These are phyloP conservation scores for Stigmatopora argus DNA, from an alignment of 2,113 vertebrate genomes.

Conservation along the genomic window DNA sequence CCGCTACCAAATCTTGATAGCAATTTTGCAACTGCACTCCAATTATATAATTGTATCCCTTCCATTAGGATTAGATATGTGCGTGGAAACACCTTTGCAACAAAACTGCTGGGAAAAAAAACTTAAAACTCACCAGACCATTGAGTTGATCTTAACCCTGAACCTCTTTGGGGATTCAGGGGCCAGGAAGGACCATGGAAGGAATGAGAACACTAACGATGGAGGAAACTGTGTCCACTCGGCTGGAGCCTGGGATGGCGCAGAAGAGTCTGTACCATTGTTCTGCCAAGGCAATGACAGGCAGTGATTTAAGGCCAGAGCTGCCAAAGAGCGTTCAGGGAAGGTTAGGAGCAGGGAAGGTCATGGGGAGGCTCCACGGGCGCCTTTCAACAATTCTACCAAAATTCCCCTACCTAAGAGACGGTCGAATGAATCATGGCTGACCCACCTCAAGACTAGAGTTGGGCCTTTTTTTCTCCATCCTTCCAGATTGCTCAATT, in stretches of 20 bases:
- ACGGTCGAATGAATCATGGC: conserved; percentile 70
- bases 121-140: conserved; percentile 31
- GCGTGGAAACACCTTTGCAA: neutral
- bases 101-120: neutral
- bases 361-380: conserved; percentile 68
- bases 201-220: conserved; percentile 65
- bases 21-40: neutral
- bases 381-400: conserved; percentile 64
- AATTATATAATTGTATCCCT: neutral
- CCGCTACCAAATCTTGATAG: neutral
- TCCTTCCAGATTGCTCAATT: conserved; percentile 22
- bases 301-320: conserved; percentile 75
- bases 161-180: conserved; percentile 39
- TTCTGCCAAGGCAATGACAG: conserved; percentile 73
- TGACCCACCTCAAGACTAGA: conserved; percentile 49
- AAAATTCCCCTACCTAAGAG: conserved; percentile 61
- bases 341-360: conserved; percentile 58
- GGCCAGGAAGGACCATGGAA: conserved; percentile 59
- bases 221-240: conserved; percentile 68
- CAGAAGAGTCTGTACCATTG: conserved; percentile 67
- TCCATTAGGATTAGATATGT: neutral
- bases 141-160: conserved; percentile 40
- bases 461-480: conserved; percentile 52
- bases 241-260: conserved; percentile 58
- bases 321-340: conserved; percentile 61